Conservation (phyloP, 1,140 invertebrate species). For the Dreissena polymorpha region DNA sequence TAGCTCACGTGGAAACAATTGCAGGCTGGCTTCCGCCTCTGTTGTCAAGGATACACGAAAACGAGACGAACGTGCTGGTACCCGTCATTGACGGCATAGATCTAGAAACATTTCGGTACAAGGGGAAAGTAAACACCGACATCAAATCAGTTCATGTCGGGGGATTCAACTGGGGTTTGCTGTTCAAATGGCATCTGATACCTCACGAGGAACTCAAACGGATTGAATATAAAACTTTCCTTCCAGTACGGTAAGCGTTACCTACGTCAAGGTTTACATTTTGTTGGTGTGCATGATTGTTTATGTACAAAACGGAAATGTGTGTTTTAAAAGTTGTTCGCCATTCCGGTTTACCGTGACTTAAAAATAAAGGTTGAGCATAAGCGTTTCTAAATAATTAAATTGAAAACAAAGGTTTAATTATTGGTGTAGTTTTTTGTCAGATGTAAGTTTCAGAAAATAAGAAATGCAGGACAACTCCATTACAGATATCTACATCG, state of each 20-base stretch:
- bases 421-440: no score
- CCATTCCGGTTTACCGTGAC: no score
- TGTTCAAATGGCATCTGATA: conserved; percentile 89
- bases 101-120: conserved; percentile 96
- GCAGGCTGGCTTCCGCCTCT: conserved; percentile 96
- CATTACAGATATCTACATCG: no score
- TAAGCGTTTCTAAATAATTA: no score
- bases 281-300: no score
- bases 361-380: no score
- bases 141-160: conserved; percentile 83
- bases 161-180: conserved; percentile 98
- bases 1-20: neutral
- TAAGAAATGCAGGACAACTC: no score
- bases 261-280: no score
- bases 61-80: conserved; percentile 91
- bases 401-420: no score
- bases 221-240: conserved; percentile 84
- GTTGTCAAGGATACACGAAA: conserved; percentile 84
- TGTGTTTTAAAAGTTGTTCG: no score
- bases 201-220: conserved; percentile 80
- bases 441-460: no score
- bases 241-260: conserved; percentile 20
- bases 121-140: conserved; percentile 74
- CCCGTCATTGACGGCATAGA: conserved; percentile 99
- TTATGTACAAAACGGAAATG: no score